These are phyloP conservation scores for Turnix velox DNA, from an alignment of 2,113 vertebrate genomes.

Conservation along the genomic window DNA sequence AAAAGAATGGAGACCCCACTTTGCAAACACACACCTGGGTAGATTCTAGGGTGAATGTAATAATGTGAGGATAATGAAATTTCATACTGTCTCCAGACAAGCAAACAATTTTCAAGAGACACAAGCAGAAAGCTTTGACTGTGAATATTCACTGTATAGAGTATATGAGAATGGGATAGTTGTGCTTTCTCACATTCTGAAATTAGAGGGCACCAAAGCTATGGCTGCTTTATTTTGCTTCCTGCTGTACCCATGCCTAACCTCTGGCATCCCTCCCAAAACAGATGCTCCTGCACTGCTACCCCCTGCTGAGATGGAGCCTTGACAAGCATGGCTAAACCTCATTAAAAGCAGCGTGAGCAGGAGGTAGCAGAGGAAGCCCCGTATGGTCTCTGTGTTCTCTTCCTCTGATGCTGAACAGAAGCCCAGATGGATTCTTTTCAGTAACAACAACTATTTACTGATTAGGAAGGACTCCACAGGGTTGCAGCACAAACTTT, in stretches of 20 bases:
- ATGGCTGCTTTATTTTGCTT: neutral
- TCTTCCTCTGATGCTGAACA: neutral
- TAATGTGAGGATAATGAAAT: neutral
- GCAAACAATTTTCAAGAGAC: neutral
- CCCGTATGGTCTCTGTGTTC: neutral
- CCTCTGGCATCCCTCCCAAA: neutral
- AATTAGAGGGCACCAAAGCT: neutral
- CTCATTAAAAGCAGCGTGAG: slow-evolving; percentile 38
- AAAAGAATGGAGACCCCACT: neutral
- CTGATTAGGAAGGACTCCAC: neutral
- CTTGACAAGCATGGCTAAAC: neutral
- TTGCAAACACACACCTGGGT: neutral
- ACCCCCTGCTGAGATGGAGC: neutral
- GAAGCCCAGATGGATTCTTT: neutral
- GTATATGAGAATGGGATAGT: neutral
- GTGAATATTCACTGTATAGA: neutral
- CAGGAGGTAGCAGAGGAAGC: neutral
- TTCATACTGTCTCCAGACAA: neutral
- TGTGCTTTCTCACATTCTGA: neutral
- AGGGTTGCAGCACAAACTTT: neutral
- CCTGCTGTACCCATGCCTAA: neutral
- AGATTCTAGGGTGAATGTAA: neutral
- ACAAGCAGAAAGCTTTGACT: neutral
- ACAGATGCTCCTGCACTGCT: neutral
- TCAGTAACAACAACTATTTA: slow-evolving; percentile 18